Conservation (phyloP, 2,113 vertebrate genomes). For the Amphilophus citrinellus region DNA sequence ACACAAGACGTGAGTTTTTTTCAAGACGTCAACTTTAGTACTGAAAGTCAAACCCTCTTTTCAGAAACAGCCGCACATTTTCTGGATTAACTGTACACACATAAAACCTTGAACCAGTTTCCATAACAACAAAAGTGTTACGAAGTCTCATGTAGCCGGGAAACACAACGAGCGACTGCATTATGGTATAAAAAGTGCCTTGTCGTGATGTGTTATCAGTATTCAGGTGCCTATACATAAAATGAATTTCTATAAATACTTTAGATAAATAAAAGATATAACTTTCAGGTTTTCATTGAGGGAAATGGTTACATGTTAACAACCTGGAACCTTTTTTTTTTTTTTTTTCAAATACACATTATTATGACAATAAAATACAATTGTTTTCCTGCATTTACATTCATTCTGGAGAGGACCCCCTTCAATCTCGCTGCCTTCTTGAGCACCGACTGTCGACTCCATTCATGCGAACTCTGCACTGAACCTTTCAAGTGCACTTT, state of each 20-base stretch:
- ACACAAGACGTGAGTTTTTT: neutral
- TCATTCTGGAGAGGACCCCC: constrained; percentile 31
- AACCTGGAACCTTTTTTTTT: neutral
- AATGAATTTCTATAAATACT: constrained; percentile 53
- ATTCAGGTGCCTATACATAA: constrained; percentile 26
- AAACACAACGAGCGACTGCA: neutral
- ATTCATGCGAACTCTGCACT: constrained; percentile 9
- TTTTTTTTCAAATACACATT: neutral
- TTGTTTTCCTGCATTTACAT: neutral
- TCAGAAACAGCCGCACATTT: constrained; percentile 32
- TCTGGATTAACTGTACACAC: constrained; percentile 18
- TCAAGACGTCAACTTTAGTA: neutral
- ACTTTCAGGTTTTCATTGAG: neutral
- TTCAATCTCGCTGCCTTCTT: constrained; percentile 36
- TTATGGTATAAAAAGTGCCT: constrained; percentile 62
- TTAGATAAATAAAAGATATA: constrained; percentile 56
- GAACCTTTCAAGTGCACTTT: constrained; percentile 22
- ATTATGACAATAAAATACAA: neutral
- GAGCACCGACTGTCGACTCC: neutral
- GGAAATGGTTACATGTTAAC: neutral
- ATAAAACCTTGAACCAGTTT: constrained; percentile 11
- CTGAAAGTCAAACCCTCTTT: constrained; percentile 20
- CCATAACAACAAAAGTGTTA: constrained; percentile 22
- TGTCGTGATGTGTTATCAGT: constrained; percentile 29
- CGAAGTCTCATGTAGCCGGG: constrained; percentile 14